A percentile compares a stretch with the other conserved stretches of the same genome.
phyloP scores from a whole-genome alignment of 53 echinoderm and acorn worm genomes.

The Apostichopus leukothele region DNA sequence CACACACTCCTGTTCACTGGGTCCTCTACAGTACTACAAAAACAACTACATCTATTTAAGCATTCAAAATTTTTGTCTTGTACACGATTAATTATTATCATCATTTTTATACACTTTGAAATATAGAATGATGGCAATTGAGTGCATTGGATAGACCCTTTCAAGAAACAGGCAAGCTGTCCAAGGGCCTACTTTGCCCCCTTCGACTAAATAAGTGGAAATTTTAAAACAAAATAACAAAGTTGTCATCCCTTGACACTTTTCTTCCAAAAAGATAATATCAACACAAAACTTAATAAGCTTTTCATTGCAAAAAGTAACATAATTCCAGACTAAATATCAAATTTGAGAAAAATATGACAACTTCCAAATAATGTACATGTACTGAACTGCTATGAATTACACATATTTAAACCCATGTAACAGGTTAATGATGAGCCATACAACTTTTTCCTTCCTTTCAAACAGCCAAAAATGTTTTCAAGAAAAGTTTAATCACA shows the following conservation, averaged over 20 bases:
- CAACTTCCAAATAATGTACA: constrained; percentile 53
- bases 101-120: constrained; percentile 52
- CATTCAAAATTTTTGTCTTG: constrained; percentile 46
- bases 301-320: constrained; percentile 52
- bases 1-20: constrained; percentile 27
- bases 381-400: constrained; percentile 49
- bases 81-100: constrained; percentile 51
- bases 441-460: constrained; percentile 14
- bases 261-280: constrained; percentile 38
- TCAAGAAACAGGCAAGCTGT: constrained; percentile 25
- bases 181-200: constrained; percentile 3
- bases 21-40: constrained; percentile 51
- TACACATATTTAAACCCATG: constrained; percentile 47
- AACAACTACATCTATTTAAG: constrained; percentile 56
- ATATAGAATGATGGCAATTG: constrained; percentile 52
- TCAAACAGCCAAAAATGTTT: constrained; percentile 41
- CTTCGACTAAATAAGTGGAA: constrained; percentile 42
- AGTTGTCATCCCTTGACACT: constrained; percentile 34
- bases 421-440: constrained; percentile 36
- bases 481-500: constrained; percentile 40
- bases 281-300: constrained; percentile 50
- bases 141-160: constrained; percentile 42
- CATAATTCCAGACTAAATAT: constrained; percentile 55
- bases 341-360: constrained; percentile 54
- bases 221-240: constrained; percentile 26